A percentile compares a stretch with the other conserved stretches of the same genome.
Evolutionary conservation across 2,888 invertebrate genomes (phyloP).

Genomic region (Polydrusus cervinus): DNA sequence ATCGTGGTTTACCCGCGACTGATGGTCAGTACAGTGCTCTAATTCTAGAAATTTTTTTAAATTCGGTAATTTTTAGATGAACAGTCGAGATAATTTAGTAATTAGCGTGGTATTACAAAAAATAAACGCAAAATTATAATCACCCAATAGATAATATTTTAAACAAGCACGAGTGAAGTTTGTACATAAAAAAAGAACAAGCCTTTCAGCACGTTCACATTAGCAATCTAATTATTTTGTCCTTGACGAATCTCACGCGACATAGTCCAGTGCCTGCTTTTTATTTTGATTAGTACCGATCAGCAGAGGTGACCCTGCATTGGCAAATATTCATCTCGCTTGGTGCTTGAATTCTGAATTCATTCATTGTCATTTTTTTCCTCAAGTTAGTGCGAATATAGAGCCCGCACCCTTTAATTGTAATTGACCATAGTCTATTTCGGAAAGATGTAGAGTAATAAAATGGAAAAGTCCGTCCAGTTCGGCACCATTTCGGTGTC

Average conservation of each 20-base stretch:
- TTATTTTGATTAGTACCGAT: not conserved
- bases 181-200: not conserved
- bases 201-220: not conserved
- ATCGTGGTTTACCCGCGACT: no score
- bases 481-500: no score
- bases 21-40: not conserved
- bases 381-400: no score
- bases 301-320: not conserved
- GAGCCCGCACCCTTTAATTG: no score
- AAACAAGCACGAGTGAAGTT: not conserved
- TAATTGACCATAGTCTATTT: no score
- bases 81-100: no score
- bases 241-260: not conserved
- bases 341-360: no score
- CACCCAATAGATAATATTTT: not conserved
- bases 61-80: not conserved
- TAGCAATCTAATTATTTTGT: conserved; percentile 9
- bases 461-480: no score
- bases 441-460: no score
- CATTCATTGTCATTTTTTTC: no score
- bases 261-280: not conserved
- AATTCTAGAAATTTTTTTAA: no score
- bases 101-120: conserved; percentile 2
- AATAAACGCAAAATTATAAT: not conserved
- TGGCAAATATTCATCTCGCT: no score